Conservation (phyloP, 2,888 invertebrate species). For the Heliconius ethilla region DNA sequence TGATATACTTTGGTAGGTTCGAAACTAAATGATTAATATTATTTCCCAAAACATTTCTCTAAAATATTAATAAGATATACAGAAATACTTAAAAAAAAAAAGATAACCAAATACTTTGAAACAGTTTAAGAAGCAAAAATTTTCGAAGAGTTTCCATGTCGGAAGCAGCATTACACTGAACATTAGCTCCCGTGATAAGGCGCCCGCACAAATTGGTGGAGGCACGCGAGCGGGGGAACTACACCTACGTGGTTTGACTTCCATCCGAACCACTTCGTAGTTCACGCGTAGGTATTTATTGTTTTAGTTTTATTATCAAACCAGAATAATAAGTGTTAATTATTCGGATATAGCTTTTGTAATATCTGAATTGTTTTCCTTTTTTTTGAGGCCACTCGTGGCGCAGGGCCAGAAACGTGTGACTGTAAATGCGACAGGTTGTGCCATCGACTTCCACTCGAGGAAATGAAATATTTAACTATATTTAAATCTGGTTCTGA, state of each 20-base stretch:
- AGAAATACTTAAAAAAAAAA: not conserved
- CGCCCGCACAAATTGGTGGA: slow-evolving; percentile 72
- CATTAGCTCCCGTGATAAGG: slow-evolving; percentile 77
- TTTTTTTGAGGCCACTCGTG: too few species aligned
- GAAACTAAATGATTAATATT: too few species aligned
- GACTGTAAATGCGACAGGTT: too few species aligned
- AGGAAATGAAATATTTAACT: too few species aligned
- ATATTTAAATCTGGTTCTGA: too few species aligned
- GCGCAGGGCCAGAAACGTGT: too few species aligned
- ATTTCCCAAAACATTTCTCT: too few species aligned
- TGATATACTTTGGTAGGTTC: too few species aligned
- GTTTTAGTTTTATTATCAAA: slow-evolving; percentile 9
- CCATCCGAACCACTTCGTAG: slow-evolving; percentile 1
- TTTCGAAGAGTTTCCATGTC: slow-evolving; percentile 74
- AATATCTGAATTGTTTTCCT: not conserved
- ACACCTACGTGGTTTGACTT: slow-evolving; percentile 46
- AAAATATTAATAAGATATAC: not conserved
- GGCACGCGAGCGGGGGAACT: slow-evolving; percentile 64
- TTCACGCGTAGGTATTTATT: not conserved
- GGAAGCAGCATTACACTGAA: slow-evolving; percentile 78
- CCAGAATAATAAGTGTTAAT: slow-evolving; percentile 9
- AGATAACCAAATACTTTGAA: slow-evolving; percentile 6
- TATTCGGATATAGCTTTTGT: not conserved
- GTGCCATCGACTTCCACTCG: too few species aligned
- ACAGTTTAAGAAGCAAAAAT: slow-evolving; percentile 60